Base-by-base conservation (phyloP, 2,797 vertebrate species). In the Naso thynnoides region DNA sequence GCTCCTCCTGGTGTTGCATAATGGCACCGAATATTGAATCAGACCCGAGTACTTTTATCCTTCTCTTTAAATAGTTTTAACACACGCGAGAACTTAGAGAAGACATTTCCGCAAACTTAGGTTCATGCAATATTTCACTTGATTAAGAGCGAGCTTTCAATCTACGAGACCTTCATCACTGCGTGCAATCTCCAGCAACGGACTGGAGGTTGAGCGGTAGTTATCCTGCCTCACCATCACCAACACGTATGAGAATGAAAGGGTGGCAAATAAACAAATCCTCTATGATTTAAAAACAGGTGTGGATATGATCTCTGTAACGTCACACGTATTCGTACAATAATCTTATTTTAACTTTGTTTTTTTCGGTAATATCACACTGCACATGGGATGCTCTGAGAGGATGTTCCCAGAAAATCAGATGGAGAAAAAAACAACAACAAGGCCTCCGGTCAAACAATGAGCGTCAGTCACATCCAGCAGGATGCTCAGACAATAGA, bases 401-500 rank as follows among this genome's bases (percentile, higher is more conserved):
- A 86, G 84, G 87, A 91, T 86, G 86, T 91, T 85, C 52, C 73
- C 79, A 88, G 68, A 88, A 86, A 79, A 78, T 50, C 26, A 26
- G 52, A 45, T 7, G 36, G 58, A 70, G 27, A 59, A 44, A 76
- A 61, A 53, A 62, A 19, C 36, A 55, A 71, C 42, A 64, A 53
- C 73, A 68, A 63, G 76, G 68, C 70, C 60, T 73, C 27, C 67
- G 80, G 76, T 79, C 84, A 89, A 95, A 97, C 96, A 95, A 95
- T 95, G 89, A 95, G 86, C 81, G 85, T 90, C 82, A 78, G 81
- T 80, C 74, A 86, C 90, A 89, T 85, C 94, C 94, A 94, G 94
- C 96, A 97, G 97, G 97, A 99, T 96, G 93, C 94, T 85, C 16
- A 76, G 90, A 97, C 96, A 97, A 97, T 98, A 89, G 95, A 94